Evolutionary conservation across 53 echinoderm and acorn worm genomes (phyloP).

Genomic region (Astropecten irregularis): DNA sequence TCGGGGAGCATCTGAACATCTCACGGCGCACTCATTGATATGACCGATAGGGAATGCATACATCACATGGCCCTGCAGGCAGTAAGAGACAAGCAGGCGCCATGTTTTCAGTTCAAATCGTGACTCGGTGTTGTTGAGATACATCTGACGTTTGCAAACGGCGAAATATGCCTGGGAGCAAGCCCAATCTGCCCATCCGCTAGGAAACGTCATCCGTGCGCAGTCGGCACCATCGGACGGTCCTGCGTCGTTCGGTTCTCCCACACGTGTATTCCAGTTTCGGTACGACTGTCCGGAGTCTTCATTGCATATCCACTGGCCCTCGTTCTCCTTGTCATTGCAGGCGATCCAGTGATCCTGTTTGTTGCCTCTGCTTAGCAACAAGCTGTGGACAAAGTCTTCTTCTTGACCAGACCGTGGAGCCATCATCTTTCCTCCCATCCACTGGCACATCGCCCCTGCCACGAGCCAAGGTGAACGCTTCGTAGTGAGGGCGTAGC

Average conservation of each 20-base stretch:
- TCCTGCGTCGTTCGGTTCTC: neutral
- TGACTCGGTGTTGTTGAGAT: neutral
- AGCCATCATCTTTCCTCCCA: slow-evolving; percentile 18
- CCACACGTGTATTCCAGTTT: neutral
- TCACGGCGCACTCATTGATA: slow-evolving; percentile 3
- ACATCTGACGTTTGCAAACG: neutral
- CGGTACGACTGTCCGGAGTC: neutral
- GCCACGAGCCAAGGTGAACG: neutral
- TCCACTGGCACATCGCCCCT: neutral
- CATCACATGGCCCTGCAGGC: slow-evolving; percentile 17
- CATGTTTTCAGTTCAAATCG: neutral
- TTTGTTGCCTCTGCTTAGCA: neutral
- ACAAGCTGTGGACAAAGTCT: neutral
- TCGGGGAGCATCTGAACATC: neutral
- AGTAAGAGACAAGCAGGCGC: slow-evolving; percentile 15
- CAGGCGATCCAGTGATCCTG: slow-evolving; percentile 8
- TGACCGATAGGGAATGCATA: neutral
- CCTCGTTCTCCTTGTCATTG: neutral
- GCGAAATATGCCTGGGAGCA: neutral
- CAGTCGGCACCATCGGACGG: neutral
- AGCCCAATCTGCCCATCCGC: neutral
- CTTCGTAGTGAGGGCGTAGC: neutral
- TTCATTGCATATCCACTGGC: neutral
- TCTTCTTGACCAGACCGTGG: neutral
- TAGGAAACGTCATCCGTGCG: neutral